Evolutionary conservation across 1,140 invertebrate species (phyloP).

Genomic region (Drosophila guanche): DNA sequence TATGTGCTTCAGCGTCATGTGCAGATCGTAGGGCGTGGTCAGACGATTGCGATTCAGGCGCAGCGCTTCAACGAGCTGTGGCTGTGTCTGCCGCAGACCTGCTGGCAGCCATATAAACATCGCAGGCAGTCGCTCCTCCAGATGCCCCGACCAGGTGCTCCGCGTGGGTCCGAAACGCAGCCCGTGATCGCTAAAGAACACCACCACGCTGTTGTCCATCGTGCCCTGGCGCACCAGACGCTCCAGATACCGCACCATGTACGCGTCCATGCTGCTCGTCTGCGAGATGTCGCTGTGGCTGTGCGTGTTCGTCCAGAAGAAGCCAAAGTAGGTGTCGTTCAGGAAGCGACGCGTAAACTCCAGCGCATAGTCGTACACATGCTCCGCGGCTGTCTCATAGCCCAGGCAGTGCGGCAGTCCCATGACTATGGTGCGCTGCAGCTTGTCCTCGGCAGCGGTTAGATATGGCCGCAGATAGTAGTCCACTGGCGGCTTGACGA

Average conservation of each 20-base stretch:
- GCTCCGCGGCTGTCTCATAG: conserved; percentile 85
- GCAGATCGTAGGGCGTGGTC: conserved; percentile 93
- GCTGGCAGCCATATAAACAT: conserved; percentile 91
- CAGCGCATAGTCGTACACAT: conserved; percentile 85
- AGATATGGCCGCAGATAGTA: conserved; percentile 92
- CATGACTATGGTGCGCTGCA: conserved; percentile 83
- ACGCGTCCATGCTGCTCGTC: conserved; percentile 87
- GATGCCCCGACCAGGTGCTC: conserved; percentile 88
- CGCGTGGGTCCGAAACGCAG: conserved; percentile 93
- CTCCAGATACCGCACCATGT: conserved; percentile 86
- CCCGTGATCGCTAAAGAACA: conserved; percentile 97
- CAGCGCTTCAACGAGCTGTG: conserved; percentile 87
- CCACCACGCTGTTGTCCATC: conserved; percentile 88
- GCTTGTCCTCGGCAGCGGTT: conserved; percentile 86
- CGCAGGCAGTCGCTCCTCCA: conserved; percentile 95
- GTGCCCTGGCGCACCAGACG: conserved; percentile 85
- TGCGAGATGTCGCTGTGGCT: conserved; percentile 91
- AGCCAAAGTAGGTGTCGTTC: conserved; percentile 87
- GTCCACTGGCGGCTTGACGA: conserved; percentile 90
- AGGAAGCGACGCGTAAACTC: conserved; percentile 86
- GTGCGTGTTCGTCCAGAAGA: conserved; percentile 91
- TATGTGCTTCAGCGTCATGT: conserved; percentile 86
- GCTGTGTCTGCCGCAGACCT: conserved; percentile 87
- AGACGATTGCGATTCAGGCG: conserved; percentile 89
- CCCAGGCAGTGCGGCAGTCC: conserved; percentile 85